Conservation (phyloP, 2,888 invertebrate species). For the Seira musarum region DNA sequence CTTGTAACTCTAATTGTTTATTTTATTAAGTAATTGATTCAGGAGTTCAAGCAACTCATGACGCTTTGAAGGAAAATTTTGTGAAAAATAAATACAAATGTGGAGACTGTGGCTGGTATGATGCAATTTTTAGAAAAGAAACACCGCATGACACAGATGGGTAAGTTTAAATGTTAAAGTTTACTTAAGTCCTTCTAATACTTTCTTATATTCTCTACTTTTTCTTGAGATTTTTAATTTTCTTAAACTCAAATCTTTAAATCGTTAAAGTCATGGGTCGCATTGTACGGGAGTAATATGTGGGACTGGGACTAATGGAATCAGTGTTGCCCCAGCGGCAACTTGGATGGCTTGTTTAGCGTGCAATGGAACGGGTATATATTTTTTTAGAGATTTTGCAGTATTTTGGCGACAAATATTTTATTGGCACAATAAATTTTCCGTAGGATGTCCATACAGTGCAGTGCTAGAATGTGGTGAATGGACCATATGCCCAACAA, state of each 20-base stretch:
- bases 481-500: slow-evolving; percentile 28
- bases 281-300: slow-evolving; percentile 33
- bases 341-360: slow-evolving; percentile 29
- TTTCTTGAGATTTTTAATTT: not conserved
- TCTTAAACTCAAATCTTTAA: not conserved
- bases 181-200: not conserved
- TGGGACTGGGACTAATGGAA: slow-evolving; percentile 38
- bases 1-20: too few relatives aligned
- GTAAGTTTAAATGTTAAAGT: not conserved
- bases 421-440: not conserved
- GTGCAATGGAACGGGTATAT: slow-evolving; percentile 28
- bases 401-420: not conserved
- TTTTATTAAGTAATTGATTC: too few relatives aligned
- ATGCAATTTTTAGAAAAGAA: slow-evolving; percentile 17
- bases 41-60: too few relatives aligned
- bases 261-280: slow-evolving; percentile 29
- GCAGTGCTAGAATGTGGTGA: slow-evolving; percentile 39
- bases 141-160: slow-evolving; percentile 21
- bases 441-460: slow-evolving; percentile 1
- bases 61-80: too few relatives aligned
- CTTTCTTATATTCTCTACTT: not conserved
- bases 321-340: slow-evolving; percentile 35
- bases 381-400: not conserved
- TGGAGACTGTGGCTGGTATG: too few relatives aligned
- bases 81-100: too few relatives aligned